A percentile compares a stretch with the other conserved stretches of the same genome.
These are phyloP conservation scores for Brenthis ino DNA, from an alignment of 2,888 invertebrate genomes.

Conservation along the genomic window DNA sequence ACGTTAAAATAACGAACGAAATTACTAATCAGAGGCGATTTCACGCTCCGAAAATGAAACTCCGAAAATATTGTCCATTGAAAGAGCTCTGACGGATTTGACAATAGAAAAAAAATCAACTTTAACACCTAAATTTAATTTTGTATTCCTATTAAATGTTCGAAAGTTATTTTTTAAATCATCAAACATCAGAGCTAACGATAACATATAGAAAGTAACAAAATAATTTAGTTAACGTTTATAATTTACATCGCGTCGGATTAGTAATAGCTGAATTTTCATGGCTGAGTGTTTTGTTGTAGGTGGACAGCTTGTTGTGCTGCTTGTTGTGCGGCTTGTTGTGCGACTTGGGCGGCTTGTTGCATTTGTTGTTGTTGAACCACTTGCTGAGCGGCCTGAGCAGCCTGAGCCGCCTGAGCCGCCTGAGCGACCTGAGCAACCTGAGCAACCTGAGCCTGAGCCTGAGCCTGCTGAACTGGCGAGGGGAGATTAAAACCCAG, in stretches of 20 bases:
- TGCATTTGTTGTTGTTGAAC: constrained; percentile 65
- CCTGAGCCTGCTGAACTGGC: constrained; percentile 66
- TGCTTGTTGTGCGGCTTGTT: constrained; percentile 71
- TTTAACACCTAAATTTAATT: constrained; percentile 11
- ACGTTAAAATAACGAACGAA: constrained; percentile 43
- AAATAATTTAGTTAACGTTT: constrained; percentile 28
- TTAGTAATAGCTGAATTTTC: constrained; percentile 92
- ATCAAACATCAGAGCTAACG: constrained; percentile 15
- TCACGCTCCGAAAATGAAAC: constrained; percentile 55
- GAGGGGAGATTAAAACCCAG: constrained; percentile 87
- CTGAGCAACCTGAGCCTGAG: constrained; percentile 54
- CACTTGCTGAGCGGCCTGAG: constrained; percentile 56
- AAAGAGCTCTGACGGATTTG: constrained; percentile 2
- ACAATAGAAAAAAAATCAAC: constrained; percentile 5
- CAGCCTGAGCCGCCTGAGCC: constrained; percentile 53
- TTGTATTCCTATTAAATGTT: constrained; percentile 2
- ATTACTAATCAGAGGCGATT: constrained; percentile 79
- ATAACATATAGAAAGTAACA: constrained; percentile 9
- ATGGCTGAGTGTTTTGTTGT: constrained; percentile 84
- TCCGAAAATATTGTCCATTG: constrained; percentile 31
- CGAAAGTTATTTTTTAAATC: constrained; percentile 22
- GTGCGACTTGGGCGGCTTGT: constrained; percentile 55
- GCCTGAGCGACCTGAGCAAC: constrained; percentile 60
- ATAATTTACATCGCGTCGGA: constrained; percentile 73
- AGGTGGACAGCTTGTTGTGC: constrained; percentile 80